Percentiles rank a stretch among this genome's conserved stretches.
phyloP scores from a whole-genome alignment of 2,113 vertebrate species.

The Caloenas nicobarica region DNA sequence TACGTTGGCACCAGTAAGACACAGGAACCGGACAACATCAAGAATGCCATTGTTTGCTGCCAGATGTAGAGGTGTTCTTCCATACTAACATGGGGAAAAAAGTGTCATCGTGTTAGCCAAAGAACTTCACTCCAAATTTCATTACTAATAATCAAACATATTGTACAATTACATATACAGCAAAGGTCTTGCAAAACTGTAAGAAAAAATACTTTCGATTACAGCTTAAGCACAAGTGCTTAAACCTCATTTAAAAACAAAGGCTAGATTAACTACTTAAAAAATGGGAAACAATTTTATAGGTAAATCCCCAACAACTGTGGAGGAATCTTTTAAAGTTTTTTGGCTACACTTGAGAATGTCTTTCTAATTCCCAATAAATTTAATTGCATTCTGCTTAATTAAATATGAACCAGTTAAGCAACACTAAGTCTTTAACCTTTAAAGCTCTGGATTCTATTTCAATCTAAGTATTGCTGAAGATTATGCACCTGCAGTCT shows the following conservation, averaged over 20 bases:
- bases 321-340: background rate
- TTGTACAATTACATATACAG: background rate
- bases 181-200: background rate
- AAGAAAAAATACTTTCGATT: background rate
- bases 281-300: background rate
- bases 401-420: background rate
- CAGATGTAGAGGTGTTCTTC: slow-evolving; percentile 91
- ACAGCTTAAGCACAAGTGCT: background rate
- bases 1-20: slow-evolving; percentile 88
- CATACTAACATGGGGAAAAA: slow-evolving; percentile 76
- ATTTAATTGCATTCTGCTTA: background rate
- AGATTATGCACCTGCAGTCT: background rate
- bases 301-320: background rate
- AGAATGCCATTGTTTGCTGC: slow-evolving; percentile 92
- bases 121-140: background rate
- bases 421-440: background rate
- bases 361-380: background rate
- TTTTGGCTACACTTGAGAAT: background rate
- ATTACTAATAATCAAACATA: background rate
- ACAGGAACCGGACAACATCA: slow-evolving; percentile 93
- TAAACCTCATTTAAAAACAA: background rate
- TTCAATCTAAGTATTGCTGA: background rate
- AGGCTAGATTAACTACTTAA: background rate
- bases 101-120: background rate
- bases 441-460: background rate